These are phyloP conservation scores for Panagrolaimus sp. DNA, from an alignment of 1,140 invertebrate species.

Conservation along the genomic window DNA sequence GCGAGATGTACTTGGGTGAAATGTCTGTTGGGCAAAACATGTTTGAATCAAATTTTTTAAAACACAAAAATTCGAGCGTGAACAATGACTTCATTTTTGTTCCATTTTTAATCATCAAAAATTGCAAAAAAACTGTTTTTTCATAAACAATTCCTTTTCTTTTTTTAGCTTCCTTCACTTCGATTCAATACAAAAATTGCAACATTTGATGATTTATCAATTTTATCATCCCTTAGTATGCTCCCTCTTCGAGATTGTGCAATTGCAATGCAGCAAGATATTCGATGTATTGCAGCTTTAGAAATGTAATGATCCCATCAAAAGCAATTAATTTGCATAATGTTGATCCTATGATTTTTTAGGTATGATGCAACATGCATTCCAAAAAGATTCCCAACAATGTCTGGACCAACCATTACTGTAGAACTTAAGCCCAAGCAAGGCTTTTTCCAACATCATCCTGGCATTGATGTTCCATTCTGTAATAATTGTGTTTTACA, in stretches of 20 bases:
- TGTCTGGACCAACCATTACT: conserved; percentile 50
- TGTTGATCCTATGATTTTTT: too few relatives aligned
- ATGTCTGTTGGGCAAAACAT: too few relatives aligned
- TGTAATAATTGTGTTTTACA: conserved; percentile 59
- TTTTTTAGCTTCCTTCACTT: conserved; percentile 9
- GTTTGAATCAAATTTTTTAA: too few relatives aligned
- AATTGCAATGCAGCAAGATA: neutral
- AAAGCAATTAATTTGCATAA: too few relatives aligned
- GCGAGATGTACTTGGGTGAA: too few relatives aligned
- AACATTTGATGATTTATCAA: neutral
- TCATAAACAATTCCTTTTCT: neutral
- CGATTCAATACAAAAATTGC: neutral
- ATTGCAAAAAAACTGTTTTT: neutral
- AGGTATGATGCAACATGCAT: conserved; percentile 56
- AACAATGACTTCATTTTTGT: too few relatives aligned
- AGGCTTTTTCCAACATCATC: conserved; percentile 49
- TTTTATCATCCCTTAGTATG: neutral
- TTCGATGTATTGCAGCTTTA: conserved; percentile 5
- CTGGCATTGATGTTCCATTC: conserved; percentile 44
- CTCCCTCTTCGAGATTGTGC: neutral
- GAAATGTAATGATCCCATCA: too few relatives aligned
- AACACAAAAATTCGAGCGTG: too few relatives aligned
- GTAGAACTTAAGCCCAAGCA: conserved; percentile 54
- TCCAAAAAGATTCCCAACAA: conserved; percentile 26
- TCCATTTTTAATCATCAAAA: too few relatives aligned